Evolutionary conservation across 1,140 invertebrate genomes (phyloP).

Genomic region (Heterodera schachtii): DNA sequence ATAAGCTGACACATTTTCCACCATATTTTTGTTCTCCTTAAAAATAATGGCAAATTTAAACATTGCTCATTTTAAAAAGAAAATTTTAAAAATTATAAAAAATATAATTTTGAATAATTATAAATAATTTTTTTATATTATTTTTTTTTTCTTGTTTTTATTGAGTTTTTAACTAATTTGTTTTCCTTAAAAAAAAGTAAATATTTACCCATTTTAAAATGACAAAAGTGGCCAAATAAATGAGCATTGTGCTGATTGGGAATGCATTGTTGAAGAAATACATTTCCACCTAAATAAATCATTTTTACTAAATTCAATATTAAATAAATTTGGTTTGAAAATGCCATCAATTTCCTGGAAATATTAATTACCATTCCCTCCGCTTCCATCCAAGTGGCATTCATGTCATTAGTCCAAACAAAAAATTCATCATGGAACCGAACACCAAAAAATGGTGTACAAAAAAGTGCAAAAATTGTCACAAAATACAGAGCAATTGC

Average conservation of each 20-base stretch:
- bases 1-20: neutral
- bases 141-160: no score
- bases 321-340: no score
- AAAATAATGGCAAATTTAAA: neutral
- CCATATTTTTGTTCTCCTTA: neutral
- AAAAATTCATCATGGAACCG: neutral
- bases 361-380: neutral
- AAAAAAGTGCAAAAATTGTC: neutral
- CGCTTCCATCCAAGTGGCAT: slow-evolving; percentile 10
- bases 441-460: neutral
- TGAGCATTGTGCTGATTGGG: neutral
- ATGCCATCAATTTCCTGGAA: neutral
- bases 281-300: slow-evolving; percentile 8
- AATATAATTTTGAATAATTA: no score
- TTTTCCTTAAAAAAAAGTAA: no score
- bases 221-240: neutral
- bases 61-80: no score
- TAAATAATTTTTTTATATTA: no score
- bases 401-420: slow-evolving; percentile 10
- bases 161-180: no score
- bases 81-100: no score
- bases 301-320: no score
- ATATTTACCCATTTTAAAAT: neutral
- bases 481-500: neutral
- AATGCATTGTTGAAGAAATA: slow-evolving; percentile 13